Evolutionary conservation across 2,113 vertebrate species (phyloP).

Genomic region (Thamnaconus septentrionalis): DNA sequence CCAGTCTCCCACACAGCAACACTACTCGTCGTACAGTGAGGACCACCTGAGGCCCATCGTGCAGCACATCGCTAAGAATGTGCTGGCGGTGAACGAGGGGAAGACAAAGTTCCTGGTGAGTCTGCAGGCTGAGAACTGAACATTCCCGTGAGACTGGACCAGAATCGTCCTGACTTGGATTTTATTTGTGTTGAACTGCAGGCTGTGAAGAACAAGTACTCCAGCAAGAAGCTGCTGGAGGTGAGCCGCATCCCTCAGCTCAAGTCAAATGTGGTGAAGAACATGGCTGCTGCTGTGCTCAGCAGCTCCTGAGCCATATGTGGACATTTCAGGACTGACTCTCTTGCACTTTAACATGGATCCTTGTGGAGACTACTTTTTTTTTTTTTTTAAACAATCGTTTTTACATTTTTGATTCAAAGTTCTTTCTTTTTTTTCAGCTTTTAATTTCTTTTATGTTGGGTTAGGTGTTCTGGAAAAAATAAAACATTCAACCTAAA

Average conservation of each 20-base stretch:
- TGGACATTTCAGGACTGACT: not conserved
- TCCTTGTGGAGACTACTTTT: not conserved
- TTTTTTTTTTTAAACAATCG: not conserved
- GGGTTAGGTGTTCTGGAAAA: no score
- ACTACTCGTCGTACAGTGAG: constrained; percentile 85
- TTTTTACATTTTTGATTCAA: not conserved
- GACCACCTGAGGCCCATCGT: constrained; percentile 77
- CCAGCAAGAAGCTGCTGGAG: constrained; percentile 83
- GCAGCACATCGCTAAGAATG: constrained; percentile 90
- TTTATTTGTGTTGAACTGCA: constrained; percentile 40
- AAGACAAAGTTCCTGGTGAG: constrained; percentile 76
- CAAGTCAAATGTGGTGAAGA: constrained; percentile 64
- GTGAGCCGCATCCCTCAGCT: constrained; percentile 87
- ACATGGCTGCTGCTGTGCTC: constrained; percentile 77
- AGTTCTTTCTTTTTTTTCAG: not conserved
- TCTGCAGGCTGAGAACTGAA: not conserved
- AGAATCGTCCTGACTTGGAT: not conserved
- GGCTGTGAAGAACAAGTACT: constrained; percentile 89
- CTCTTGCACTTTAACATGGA: not conserved
- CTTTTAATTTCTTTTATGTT: not conserved
- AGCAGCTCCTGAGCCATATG: not conserved
- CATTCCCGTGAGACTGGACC: not conserved
- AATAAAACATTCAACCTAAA: no score
- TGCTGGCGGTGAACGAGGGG: constrained; percentile 81
- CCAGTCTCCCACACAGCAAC: constrained; percentile 83